Evolutionary conservation across 53 echinoderm and acorn worm genomes (phyloP).

Genomic region (Luidia sarsii): DNA sequence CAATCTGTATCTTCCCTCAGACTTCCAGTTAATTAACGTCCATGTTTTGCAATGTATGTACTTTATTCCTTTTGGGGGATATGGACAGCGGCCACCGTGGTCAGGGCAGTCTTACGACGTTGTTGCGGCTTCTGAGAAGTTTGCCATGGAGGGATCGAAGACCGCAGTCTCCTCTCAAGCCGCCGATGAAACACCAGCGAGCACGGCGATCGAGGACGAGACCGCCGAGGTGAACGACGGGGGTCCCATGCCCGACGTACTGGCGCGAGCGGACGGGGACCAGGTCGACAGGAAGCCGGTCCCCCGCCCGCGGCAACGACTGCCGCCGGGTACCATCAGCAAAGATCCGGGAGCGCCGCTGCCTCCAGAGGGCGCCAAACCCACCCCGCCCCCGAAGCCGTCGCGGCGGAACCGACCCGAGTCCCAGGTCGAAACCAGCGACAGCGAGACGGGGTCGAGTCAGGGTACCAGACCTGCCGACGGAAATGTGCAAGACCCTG

Average conservation of each 20-base stretch:
- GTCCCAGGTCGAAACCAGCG: not conserved
- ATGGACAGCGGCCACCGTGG: conserved; percentile 20
- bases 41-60: too few species aligned
- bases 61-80: too few species aligned
- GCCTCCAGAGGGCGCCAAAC: not conserved
- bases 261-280: not conserved
- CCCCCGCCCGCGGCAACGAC: not conserved
- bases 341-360: not conserved
- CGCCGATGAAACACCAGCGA: not conserved
- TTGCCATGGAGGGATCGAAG: not conserved
- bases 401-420: not conserved
- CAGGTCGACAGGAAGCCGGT: too few species aligned
- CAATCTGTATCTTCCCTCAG: too few species aligned
- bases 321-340: too few species aligned
- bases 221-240: not conserved
- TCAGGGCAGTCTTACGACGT: conserved; percentile 28
- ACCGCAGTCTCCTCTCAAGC: not conserved
- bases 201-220: too few species aligned
- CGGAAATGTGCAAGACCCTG: too few species aligned
- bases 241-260: conserved; percentile 26
- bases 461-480: not conserved
- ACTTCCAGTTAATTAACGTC: too few species aligned
- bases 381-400: conserved; percentile 15
- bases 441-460: not conserved
- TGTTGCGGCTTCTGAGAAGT: conserved; percentile 10